Base-by-base conservation (phyloP, 2,888 invertebrate species). In the Byasa hedistus region DNA sequence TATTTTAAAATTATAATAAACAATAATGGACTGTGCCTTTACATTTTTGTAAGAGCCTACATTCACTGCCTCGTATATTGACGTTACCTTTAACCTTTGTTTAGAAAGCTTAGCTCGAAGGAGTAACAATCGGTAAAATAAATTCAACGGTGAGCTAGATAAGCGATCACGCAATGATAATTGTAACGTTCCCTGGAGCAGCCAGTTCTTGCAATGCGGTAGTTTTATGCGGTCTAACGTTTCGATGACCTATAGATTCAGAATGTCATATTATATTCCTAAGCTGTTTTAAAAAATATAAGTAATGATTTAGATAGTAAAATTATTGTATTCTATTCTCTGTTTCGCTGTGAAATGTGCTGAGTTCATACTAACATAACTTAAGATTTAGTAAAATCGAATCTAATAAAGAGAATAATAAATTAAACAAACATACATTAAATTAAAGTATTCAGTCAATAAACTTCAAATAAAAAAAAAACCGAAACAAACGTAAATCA, bases 71-170 rank as follows among this genome's bases (percentile, higher is more conserved):
- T 39, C 2, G 39, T 39, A 19, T 3, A 51, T 15, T 51, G n/a
- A n/a, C 24, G 24, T 63, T 39, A 66, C 54, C 56, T 69, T 61
- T 71, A 56, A 55, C 62, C 66, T 69, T 57, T 57, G 48, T 21
- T 57, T 5, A 23, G 56, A 21, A 54, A 65, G 27, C 44, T n/a
- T 27, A 58, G 44, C n/a, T 63, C 21, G 21, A 2, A 21, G 27
- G 15, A 51, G 17, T 63, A 57, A 57, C 63, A 57, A 57, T 57
- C 51, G 57, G 44, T 27, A 27, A 48, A 48, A 58, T 48, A 48
- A 55, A 59, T 63, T 59, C 55, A 58, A 44, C 48, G 58, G 32
- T 58, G 55, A 66, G 55, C 48, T 32, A 48, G 54, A 48, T 61
- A 66, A 57, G 51, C 27, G 57, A 52, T 62, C 44, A 54, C 62